Base-by-base conservation (phyloP, 2,888 invertebrate species). In the Melipona beecheii region DNA sequence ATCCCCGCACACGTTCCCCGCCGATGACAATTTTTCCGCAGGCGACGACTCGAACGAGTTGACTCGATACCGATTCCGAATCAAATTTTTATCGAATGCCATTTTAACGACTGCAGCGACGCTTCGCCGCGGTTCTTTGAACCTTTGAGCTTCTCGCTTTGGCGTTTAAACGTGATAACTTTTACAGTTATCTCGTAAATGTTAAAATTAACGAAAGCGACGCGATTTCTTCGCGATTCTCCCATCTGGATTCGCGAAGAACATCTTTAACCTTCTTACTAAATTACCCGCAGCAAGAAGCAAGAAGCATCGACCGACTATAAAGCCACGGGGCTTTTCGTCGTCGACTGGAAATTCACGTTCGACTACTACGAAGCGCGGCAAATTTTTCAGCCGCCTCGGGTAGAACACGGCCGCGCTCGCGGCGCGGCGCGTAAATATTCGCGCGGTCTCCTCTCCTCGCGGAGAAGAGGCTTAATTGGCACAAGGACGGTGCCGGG, bases 351-450 rank as follows among this genome's bases (percentile, higher is more conserved):
- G 73, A 19, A 68, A 76, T 49, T 58, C 72, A 69, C 69, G 70
- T 75, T 69, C 78, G 64, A 31, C 71, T 65, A 43, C 43, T 43
- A 9, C 58, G 50, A 27, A 68, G 17, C 79, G 43, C 24, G 60
- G 56, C 43, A 13, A 65, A 81, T 81, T 81, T 78, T 86, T 79
- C 74, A 54, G 49, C 36, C 56, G 17, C 50, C 36, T 1, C 43
- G 43, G 9, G 49, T 60, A 6, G 73, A 76, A 62, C 80, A 52
- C 70, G 64, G 65, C 31, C 78, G 62, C 50, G 69, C 17, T 87
- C 24, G 81, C 81, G 77, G 43, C 70, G 79, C 81, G 58, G 65
- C 68, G 65, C 81, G 81, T 87, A 87, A 87, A 87, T 87, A 86
- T 88, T 77, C 84, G 73, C 72, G 74, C 70, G 64, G 50, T 36